phyloP scores from a whole-genome alignment of 2,113 vertebrate genomes.

The Rhinichthys klamathensis region DNA sequence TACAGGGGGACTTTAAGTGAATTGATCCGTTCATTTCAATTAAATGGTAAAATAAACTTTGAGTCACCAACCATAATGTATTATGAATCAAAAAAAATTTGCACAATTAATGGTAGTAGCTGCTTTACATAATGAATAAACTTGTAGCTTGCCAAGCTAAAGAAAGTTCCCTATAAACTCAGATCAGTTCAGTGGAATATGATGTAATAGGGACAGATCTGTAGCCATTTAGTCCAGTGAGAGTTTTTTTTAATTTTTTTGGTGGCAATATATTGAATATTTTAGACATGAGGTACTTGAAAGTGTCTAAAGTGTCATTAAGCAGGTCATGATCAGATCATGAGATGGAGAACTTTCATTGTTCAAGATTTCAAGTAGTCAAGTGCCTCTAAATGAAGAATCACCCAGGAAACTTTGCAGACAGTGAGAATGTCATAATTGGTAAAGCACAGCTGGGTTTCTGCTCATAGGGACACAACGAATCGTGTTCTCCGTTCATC shows the following conservation, averaged over 20 bases:
- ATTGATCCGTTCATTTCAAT: background rate
- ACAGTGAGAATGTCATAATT: constrained; percentile 8
- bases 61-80: no score
- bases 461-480: constrained; percentile 4
- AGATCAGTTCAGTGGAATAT: background rate
- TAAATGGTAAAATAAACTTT: background rate
- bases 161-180: background rate
- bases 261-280: background rate
- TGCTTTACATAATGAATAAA: background rate
- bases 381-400: constrained; percentile 15
- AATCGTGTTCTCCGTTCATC: background rate
- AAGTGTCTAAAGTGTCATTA: no score
- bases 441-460: background rate
- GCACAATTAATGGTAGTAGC: background rate
- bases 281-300: background rate
- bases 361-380: background rate
- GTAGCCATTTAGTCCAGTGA: background rate
- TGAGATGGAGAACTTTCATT: background rate
- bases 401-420: background rate
- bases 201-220: background rate
- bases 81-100: no score
- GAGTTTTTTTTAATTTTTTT: background rate
- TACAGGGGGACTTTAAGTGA: background rate
- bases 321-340: background rate
- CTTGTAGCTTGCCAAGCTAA: background rate